A percentile compares a stretch with the other conserved stretches of the same genome.
These are phyloP conservation scores for Himalopsyche tibetana DNA, from an alignment of 2,888 invertebrate species.

Conservation along the genomic window DNA sequence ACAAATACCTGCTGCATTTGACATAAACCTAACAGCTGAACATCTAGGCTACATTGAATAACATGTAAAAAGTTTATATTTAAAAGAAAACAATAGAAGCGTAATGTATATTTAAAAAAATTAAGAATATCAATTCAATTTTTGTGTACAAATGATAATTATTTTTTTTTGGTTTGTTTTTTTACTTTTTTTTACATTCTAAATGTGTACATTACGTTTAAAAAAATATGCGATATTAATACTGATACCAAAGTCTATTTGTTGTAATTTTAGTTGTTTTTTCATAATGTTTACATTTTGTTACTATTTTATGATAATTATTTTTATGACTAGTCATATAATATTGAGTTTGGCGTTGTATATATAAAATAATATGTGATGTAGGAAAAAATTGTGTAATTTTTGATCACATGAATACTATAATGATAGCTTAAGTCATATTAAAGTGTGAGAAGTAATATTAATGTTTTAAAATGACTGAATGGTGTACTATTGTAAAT, in stretches of 20 bases:
- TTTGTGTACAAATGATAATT: slow-evolving; percentile 8
- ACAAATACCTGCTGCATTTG: slow-evolving; percentile 18
- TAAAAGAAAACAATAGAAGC: background rate
- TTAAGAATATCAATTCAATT: background rate
- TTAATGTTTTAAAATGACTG: slow-evolving; percentile 42
- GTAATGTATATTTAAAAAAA: background rate
- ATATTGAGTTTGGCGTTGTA: slow-evolving; percentile 37
- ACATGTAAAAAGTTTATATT: slow-evolving; percentile 5
- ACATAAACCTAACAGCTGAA: background rate
- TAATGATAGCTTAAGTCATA: background rate
- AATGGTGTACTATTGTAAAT: slow-evolving; percentile 38
- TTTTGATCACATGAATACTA: slow-evolving; percentile 1
- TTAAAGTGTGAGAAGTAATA: slow-evolving; percentile 41
- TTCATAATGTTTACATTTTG: background rate
- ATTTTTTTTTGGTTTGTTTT: background rate
- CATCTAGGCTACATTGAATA: slow-evolving; percentile 2
- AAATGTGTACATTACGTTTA: background rate
- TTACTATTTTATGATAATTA: background rate
- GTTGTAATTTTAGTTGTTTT: background rate
- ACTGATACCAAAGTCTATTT: background rate
- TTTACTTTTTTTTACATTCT: background rate
- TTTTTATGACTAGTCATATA: background rate
- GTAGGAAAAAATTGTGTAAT: background rate
- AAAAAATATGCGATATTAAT: background rate
- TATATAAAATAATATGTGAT: slow-evolving; percentile 18